Conservation (phyloP, 2,888 invertebrate species). For the Apeira syringaria region DNA sequence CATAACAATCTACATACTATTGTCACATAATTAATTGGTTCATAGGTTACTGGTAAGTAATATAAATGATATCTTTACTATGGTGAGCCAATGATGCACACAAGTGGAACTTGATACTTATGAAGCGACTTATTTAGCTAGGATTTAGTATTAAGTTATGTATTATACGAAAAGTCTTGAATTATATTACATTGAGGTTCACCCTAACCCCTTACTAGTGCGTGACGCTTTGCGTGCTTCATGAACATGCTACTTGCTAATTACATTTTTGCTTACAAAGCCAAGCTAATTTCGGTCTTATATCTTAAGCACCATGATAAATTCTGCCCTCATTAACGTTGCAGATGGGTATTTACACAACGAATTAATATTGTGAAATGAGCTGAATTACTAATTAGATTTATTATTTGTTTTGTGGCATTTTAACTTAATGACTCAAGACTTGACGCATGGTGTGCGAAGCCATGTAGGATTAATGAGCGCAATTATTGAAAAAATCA, state of each 20-base stretch:
- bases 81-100: too few relatives aligned
- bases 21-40: too few relatives aligned
- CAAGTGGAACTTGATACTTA: too few relatives aligned
- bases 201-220: conserved; percentile 56
- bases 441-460: too few relatives aligned
- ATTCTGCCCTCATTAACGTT: conserved; percentile 1
- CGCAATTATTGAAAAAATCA: too few relatives aligned
- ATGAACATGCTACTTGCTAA: conserved; percentile 25
- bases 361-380: conserved; percentile 39
- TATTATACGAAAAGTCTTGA: not conserved
- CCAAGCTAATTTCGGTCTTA: conserved; percentile 29
- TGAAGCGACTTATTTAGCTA: too few relatives aligned
- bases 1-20: too few relatives aligned
- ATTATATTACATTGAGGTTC: conserved; percentile 23
- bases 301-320: conserved; percentile 13
- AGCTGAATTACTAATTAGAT: conserved; percentile 11
- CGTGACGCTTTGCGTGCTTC: conserved; percentile 55
- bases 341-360: conserved; percentile 16
- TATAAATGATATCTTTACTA: too few relatives aligned
- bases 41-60: too few relatives aligned
- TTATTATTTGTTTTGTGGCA: conserved; percentile 9
- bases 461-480: too few relatives aligned
- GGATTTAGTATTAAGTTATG: too few relatives aligned
- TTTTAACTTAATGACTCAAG: too few relatives aligned
- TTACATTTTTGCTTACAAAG: conserved; percentile 7